Conservation (phyloP, 2,888 invertebrate species). For the Agriopis leucophaearia region DNA sequence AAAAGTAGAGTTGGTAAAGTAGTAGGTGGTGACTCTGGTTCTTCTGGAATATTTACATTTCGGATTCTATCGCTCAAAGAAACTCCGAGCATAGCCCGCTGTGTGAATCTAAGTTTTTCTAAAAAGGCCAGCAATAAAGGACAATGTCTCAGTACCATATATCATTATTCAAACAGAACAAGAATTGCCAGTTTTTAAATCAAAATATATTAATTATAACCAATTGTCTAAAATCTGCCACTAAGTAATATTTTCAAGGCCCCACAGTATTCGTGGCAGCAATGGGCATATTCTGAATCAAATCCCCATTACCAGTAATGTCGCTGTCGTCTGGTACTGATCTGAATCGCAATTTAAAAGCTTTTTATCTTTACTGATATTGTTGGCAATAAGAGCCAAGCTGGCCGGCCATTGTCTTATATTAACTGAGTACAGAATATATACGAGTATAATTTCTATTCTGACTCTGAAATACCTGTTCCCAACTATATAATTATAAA, state of each 20-base stretch:
- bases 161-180: too few species aligned
- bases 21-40: too few species aligned
- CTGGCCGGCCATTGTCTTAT: constrained; percentile 3
- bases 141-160: too few species aligned
- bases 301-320: constrained; percentile 5
- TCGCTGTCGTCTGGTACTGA: background rate
- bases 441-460: background rate
- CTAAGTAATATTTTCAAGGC: background rate
- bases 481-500: background rate
- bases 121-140: too few species aligned
- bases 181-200: background rate
- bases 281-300: background rate
- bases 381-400: constrained; percentile 13
- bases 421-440: background rate
- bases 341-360: constrained; percentile 19
- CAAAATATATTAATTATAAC: too few species aligned
- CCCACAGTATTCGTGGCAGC: background rate
- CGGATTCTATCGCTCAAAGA: too few species aligned
- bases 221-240: background rate
- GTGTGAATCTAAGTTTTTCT: too few species aligned
- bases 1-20: too few species aligned
- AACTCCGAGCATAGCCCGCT: too few species aligned
- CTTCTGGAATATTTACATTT: too few species aligned
- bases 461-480: background rate
- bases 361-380: constrained; percentile 17